Percentiles rank a stretch among this genome's conserved stretches.
phyloP scores from a whole-genome alignment of 2,113 vertebrate species.

The Passer domesticus region DNA sequence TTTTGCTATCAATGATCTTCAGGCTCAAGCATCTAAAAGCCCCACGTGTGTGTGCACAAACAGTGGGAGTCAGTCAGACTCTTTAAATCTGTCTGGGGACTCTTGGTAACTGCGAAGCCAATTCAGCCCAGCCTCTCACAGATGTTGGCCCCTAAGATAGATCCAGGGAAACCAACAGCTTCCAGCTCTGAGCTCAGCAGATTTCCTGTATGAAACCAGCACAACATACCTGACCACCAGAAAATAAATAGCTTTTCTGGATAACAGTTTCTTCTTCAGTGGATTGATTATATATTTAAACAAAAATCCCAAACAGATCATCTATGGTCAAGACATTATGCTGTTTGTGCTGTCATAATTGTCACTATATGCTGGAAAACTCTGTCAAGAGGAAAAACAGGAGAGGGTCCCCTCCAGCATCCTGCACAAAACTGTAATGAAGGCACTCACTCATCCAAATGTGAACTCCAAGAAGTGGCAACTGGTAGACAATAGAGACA shows the following conservation, averaged over 20 bases:
- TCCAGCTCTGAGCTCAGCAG: background rate
- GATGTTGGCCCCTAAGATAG: background rate
- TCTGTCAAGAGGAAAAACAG: background rate
- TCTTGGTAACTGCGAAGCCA: background rate
- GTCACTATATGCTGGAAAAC: background rate
- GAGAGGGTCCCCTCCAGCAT: background rate
- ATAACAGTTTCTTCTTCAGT: background rate
- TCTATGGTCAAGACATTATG: background rate
- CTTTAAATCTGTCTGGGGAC: background rate
- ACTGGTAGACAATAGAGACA: background rate
- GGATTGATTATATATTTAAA: background rate
- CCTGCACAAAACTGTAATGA: background rate
- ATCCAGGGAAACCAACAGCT: background rate
- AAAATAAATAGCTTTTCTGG: background rate
- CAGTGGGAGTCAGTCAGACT: background rate
- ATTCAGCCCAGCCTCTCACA: background rate
- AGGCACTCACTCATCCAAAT: background rate
- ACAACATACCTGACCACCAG: background rate
- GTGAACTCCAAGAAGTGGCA: background rate
- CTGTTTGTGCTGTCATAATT: background rate
- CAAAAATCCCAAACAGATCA: too few species aligned
- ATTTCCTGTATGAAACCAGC: background rate
- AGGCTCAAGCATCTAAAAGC: background rate
- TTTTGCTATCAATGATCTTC: background rate
- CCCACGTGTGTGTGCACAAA: background rate